Conservation (phyloP, 2,797 vertebrate species). For the Chrysolophus pictus region DNA sequence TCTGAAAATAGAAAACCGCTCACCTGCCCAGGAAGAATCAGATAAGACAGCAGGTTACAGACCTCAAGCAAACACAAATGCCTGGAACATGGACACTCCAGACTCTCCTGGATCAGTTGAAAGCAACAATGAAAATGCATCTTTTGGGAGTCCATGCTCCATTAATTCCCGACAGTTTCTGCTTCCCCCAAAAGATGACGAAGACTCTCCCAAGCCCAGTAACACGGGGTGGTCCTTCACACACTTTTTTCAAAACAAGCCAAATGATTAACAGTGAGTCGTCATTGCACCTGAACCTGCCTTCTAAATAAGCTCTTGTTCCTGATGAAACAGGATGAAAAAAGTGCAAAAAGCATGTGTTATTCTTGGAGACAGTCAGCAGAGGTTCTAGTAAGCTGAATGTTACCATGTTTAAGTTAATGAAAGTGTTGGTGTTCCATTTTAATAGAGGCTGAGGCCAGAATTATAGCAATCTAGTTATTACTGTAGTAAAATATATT, state of each 20-base stretch:
- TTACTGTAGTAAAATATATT: constrained; percentile 36
- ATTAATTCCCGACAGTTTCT: constrained; percentile 94
- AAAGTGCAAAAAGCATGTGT: constrained; percentile 28
- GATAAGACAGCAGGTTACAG: constrained; percentile 84
- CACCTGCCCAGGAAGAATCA: constrained; percentile 58
- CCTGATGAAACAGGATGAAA: constrained; percentile 5
- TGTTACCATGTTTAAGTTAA: constrained; percentile 36
- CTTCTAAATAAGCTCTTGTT: constrained; percentile 71
- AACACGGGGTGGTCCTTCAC: constrained; percentile 81
- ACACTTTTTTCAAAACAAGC: constrained; percentile 84
- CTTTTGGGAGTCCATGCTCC: constrained; percentile 93
- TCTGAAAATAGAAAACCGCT: constrained; percentile 35
- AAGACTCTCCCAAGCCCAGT: constrained; percentile 77
- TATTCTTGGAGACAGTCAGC: constrained; percentile 59
- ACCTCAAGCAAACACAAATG: constrained; percentile 84
- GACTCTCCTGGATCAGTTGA: constrained; percentile 80
- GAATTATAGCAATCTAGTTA: constrained; percentile 33
- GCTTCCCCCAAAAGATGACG: constrained; percentile 86
- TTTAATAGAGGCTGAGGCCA: constrained; percentile 37
- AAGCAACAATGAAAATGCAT: constrained; percentile 82
- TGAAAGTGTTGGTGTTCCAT: constrained; percentile 49
- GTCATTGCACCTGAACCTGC: constrained; percentile 2
- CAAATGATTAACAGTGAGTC: constrained; percentile 73
- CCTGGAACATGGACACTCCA: constrained; percentile 86
- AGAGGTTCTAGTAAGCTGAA: constrained; percentile 55